Evolutionary conservation across 2,797 vertebrate species (phyloP), one percentile per base, ranked within the genome.

Genomic region (Pachyuromys duprasi): DNA sequence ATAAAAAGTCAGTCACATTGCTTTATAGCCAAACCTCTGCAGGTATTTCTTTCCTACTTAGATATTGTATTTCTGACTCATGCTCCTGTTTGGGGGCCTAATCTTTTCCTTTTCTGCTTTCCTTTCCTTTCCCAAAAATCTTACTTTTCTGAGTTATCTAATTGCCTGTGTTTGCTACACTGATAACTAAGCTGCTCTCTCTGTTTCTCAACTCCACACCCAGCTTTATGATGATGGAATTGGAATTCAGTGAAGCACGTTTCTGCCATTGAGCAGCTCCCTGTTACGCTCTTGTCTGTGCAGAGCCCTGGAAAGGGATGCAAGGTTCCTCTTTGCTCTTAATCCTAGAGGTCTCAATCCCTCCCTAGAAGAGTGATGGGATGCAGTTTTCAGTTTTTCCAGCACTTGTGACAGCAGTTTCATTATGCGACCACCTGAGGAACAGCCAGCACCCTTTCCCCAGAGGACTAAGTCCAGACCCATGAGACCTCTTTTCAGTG

Each of bases 31-130:
- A 89, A 26, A 95, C 87, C 67, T 94, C 89, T 89, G 45, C 42
- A 42, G 65, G 36, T 90, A 36, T 87, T 97, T 96, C 91, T 95
- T 96, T 89, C 74, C 67, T 60, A 90, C 33, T 90, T 72, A 95
- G 39, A 91, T 86, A 92, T 39, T 96, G 26, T 63, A 60, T 75
- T 63, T 36, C 78, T 91, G 86, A 83, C 12, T 72, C 13, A 65
- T 45, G 17, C 65, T 94, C 45, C 76, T 83, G 17, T 75, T 74
- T 70, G 86, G 84, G 75, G 45, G 17, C 18, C 39, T 94, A 76
- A 89, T 91, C 62, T 94, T 57, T 57, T 57, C 11, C 45, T 9
- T 49, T 45, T 45, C 45, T 6, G 24, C 11, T 57, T 57, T 14
- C 74, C 24, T 74, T 74, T 67, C 63, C 45, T 86, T 69, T 86